Base-by-base conservation (phyloP, 2,888 invertebrate species). In the Disparrhopalites patrizii region DNA sequence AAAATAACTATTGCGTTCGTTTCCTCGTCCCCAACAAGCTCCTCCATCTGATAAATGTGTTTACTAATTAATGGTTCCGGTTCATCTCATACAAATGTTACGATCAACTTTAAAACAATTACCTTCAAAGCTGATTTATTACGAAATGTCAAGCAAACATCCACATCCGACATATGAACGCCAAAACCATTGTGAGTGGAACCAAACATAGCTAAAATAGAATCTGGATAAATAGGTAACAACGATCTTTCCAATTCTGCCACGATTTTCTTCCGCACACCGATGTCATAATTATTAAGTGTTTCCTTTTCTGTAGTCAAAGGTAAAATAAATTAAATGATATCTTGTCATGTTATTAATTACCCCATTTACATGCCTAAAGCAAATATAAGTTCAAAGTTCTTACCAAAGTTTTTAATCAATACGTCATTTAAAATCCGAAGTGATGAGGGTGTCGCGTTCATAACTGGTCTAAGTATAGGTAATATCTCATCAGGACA, bases 151-250 rank as follows among this genome's bases (percentile, higher is more conserved):
- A 85, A 77, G 75, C 85, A 85, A 31, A 85, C 81, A 75, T 85
- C 85, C 63, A 85, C 77, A 77, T 85, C 85, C 70, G 84, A 84
- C 13, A 78, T 76, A 31, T 77, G 77, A 69, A 83, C 81, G 3
- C 84, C 84, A 78, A 85, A 84, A 3, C 85, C 85, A 78, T 85
- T 85, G 71, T 79, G 78, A 0, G 83, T 82, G 0, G 85, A 85
- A 1, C 85, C 85, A 79, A 85, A 85, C 62, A 84, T 76, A 47
- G 79, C 75, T 15, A 85, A 76, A 15, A 77, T 74, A 1, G 81
- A 81, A 68, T 80, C 80, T 76, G 77, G 69, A 76, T 76, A 77
- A 3, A 67, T 67, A 8, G 62, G 63, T 36, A 72, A 72, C 33
- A 82, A 78, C 68, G 78, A 78, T 2, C 64, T 33, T 63, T 80